Percentiles rank a stretch among this genome's conserved stretches.
phyloP scores from a whole-genome alignment of 1,140 invertebrate species.

The Harlomillsia oculata region DNA sequence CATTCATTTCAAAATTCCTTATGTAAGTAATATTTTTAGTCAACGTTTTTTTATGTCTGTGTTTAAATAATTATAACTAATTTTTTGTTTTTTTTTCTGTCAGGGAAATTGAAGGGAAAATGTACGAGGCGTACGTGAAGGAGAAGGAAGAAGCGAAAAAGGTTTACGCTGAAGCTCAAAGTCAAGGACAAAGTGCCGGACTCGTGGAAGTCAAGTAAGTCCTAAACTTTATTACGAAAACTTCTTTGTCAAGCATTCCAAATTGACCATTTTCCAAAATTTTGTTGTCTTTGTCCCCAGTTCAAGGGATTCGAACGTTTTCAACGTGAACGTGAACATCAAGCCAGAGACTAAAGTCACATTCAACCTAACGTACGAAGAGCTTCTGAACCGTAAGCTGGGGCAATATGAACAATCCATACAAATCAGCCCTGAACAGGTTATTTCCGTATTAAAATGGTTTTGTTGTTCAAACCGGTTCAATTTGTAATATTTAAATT shows the following conservation, averaged over 20 bases:
- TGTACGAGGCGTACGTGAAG: conserved; percentile 47
- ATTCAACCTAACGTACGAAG: conserved; percentile 56
- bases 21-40: conserved; percentile 44
- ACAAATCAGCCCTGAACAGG: conserved; percentile 46
- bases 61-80: neutral
- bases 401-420: conserved; percentile 53
- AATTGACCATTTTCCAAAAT: neutral
- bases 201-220: conserved; percentile 36
- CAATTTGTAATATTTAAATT: neutral
- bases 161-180: conserved; percentile 51
- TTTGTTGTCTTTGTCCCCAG: conserved; percentile 36
- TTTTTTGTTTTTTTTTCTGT: neutral
- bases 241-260: neutral
- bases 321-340: conserved; percentile 52
- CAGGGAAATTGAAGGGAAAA: conserved; percentile 46
- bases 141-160: conserved; percentile 55
- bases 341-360: conserved; percentile 47
- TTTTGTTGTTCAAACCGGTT: neutral
- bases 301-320: conserved; percentile 54
- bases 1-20: conserved; percentile 53
- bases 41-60: too few species aligned
- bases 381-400: conserved; percentile 47
- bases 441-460: neutral
- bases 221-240: too few species aligned
- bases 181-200: conserved; percentile 50